A percentile compares a stretch with the other conserved stretches of the same genome.
Conservation (phyloP, 2,113 vertebrate species). For the Gavialis gangeticus region DNA sequence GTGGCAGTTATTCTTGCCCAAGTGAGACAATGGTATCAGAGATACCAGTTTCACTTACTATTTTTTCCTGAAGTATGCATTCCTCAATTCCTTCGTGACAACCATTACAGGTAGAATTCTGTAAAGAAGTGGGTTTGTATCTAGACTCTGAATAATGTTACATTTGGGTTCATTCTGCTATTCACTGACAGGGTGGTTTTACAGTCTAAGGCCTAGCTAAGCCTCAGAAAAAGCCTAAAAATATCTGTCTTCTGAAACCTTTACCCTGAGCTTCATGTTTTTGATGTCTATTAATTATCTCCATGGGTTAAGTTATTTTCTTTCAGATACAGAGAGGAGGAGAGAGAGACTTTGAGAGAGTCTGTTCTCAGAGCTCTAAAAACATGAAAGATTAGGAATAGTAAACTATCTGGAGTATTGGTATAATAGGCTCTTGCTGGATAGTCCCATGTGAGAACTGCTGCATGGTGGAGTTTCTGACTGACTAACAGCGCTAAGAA, state of each 20-base stretch:
- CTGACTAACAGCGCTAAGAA: not conserved
- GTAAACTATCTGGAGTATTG: slow-evolving; percentile 8
- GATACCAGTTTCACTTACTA: too few species aligned
- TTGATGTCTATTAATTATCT: slow-evolving; percentile 44
- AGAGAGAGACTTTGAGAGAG: not conserved
- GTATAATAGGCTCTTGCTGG: not conserved
- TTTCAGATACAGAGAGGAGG: not conserved
- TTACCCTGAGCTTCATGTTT: not conserved
- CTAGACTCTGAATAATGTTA: not conserved
- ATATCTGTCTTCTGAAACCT: not conserved
- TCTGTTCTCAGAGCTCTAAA: slow-evolving; percentile 7
- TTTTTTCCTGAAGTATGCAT: too few species aligned
- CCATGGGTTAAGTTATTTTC: not conserved
- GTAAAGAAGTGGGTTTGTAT: too few species aligned
- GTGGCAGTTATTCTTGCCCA: too few species aligned
- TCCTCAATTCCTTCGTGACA: too few species aligned
- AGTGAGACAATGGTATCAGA: too few species aligned
- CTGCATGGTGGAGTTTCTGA: not conserved
- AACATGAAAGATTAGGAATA: not conserved
- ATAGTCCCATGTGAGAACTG: not conserved
- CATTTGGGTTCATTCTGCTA: not conserved
- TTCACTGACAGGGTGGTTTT: not conserved
- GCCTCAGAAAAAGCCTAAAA: not conserved
- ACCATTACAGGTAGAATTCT: too few species aligned
- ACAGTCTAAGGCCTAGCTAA: not conserved